Evolutionary conservation across 2,888 invertebrate species (phyloP), one percentile per base, ranked within the genome.

Genomic region (Beris chalybata): DNA sequence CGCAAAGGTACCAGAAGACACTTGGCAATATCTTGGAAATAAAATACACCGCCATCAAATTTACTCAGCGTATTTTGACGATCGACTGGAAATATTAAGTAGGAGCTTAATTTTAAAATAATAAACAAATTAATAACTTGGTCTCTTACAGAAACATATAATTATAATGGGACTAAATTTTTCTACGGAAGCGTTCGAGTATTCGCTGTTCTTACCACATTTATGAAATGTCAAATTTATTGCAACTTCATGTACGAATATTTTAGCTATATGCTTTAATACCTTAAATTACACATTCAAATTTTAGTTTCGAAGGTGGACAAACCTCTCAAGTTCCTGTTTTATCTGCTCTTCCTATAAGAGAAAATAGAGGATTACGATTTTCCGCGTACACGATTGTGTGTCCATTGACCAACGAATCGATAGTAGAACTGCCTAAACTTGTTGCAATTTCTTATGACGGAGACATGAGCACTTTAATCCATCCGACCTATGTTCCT

Each of bases 341-440:
- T 2, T 75, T 76, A 64, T 74, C 76, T 70, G 79, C 80, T 43
- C 75, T 76, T 43, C 75, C 81, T 45, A 78, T 84, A 69, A 75
- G 80, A 15, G 84, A 84, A 50, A 79, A 83, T 71, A 82, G 82
- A 76, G 78, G 80, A 50, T 76, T 82, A n/a, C 75, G 75, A 43
- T 84, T 80, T 72, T 77, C 80, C 4, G 80, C 78, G 0, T 81
- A 77, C 72, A 78, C 78, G 59, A 75, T 82, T 12, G 75, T 78
- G 70, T 82, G 82, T 68, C 80, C 77, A 54, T 71, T 77, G 29
- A 67, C 67, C 2, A 38, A 54, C 4, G 69, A 58, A 11, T 50
- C 63, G 0, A 61, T 73, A 6, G 65, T 74, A 29, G 70, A 71
- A 3, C 67, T 79, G 70, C 79, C 79, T 1, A 75, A 76, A 30